Percentiles rank a stretch among this genome's conserved stretches.
phyloP scores from a whole-genome alignment of 64 coral and sea anemone species.

The Anthopleura sola region DNA sequence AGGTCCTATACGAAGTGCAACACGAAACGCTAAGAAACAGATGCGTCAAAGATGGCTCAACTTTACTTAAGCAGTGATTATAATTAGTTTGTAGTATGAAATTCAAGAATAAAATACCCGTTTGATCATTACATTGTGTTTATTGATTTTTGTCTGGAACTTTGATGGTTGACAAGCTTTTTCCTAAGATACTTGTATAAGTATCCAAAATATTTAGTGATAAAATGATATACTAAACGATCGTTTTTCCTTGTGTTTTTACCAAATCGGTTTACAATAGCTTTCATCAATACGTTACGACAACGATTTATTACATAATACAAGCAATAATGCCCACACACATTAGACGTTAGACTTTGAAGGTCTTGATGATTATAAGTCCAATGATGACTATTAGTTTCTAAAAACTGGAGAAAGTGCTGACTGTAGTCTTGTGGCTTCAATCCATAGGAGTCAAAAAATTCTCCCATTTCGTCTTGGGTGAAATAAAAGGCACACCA shows the following conservation, averaged over 20 bases:
- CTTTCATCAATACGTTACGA: conserved; percentile 3
- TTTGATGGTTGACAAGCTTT: background rate
- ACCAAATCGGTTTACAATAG: conserved; percentile 11
- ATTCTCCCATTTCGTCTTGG: conserved; percentile 25
- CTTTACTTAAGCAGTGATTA: background rate
- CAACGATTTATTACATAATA: conserved; percentile 16
- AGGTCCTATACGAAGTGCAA: background rate
- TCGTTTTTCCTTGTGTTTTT: background rate
- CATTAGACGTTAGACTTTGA: conserved; percentile 17
- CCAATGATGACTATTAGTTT: background rate
- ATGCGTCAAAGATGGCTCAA: conserved; percentile 1
- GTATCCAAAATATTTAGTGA: conserved; percentile 8
- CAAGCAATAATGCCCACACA: background rate
- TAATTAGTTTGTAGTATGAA: background rate
- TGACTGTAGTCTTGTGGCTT: background rate
- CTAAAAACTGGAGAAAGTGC: background rate
- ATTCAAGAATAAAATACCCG: background rate
- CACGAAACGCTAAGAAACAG: background rate
- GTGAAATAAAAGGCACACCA: conserved; percentile 33
- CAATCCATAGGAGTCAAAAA: conserved; percentile 23
- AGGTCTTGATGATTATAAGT: conserved; percentile 6
- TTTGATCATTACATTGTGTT: background rate
- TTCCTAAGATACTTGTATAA: conserved; percentile 2
- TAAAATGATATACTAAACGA: background rate
- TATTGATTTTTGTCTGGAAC: conserved; percentile 2